These are phyloP conservation scores for Platycheirus albimanus DNA, from an alignment of 2,888 invertebrate genomes.

Conservation along the genomic window DNA sequence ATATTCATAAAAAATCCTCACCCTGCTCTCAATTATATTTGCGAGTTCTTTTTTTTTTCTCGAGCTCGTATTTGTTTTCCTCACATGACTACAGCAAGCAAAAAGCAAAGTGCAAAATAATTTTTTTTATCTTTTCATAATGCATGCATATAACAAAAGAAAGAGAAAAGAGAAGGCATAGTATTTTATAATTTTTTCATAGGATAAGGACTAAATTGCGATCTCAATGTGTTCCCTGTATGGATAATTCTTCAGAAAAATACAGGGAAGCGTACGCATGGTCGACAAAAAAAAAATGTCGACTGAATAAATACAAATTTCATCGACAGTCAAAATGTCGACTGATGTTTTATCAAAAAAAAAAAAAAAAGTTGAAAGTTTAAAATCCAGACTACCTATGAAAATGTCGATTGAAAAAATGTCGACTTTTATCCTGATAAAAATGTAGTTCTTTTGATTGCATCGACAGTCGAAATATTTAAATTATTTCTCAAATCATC, in stretches of 20 bases:
- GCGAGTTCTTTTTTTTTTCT: slow-evolving; percentile 32
- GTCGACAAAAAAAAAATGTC: too few relatives aligned
- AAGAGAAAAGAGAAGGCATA: slow-evolving; percentile 31
- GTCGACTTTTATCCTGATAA: too few relatives aligned
- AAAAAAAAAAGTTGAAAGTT: too few relatives aligned
- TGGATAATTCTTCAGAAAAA: slow-evolving; percentile 64
- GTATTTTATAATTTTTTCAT: slow-evolving; percentile 73
- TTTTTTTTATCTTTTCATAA: slow-evolving; percentile 15
- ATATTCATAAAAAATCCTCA: slow-evolving; percentile 55
- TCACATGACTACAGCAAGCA: slow-evolving; percentile 38
- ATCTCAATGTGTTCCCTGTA: slow-evolving; percentile 46
- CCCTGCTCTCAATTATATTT: slow-evolving; percentile 29
- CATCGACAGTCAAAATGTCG: too few relatives aligned
- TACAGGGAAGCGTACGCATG: too few relatives aligned
- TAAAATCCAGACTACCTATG: too few relatives aligned
- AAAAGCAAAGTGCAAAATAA: slow-evolving; percentile 70
- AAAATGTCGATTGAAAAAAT: too few relatives aligned
- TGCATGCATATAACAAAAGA: slow-evolving; percentile 9
- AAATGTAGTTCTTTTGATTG: too few relatives aligned
- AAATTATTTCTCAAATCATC: too few relatives aligned
- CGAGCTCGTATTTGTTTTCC: slow-evolving; percentile 12
- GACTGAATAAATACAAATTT: too few relatives aligned
- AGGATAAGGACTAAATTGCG: slow-evolving; percentile 73
- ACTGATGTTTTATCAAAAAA: too few relatives aligned
- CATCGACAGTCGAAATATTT: too few relatives aligned